Evolutionary conservation across 2,113 vertebrate genomes (phyloP).

Genomic region (Tenrec ecaudatus): DNA sequence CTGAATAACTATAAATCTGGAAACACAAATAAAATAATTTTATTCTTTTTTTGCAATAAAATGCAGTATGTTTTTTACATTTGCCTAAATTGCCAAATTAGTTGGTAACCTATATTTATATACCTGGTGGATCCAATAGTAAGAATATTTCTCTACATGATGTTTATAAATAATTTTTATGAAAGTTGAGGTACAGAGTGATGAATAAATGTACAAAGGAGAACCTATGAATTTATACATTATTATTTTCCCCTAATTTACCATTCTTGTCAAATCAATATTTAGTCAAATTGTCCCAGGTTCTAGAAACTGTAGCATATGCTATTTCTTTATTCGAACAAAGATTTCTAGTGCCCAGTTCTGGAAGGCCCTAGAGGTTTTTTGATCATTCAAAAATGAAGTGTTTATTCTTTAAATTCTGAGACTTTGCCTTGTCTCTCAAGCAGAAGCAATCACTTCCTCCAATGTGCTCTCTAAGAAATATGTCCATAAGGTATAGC

Average conservation of each 20-base stretch:
- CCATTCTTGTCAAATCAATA: neutral
- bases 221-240: neutral
- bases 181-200: neutral
- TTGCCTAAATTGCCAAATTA: neutral
- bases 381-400: too few relatives aligned
- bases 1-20: neutral
- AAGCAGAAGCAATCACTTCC: neutral
- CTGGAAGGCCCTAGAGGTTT: too few relatives aligned
- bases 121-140: neutral
- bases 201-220: neutral
- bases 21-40: conserved; percentile 36
- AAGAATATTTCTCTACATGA: neutral
- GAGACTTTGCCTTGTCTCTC: neutral
- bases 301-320: neutral
- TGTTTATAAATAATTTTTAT: conserved; percentile 15
- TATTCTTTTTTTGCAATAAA: neutral
- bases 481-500: neutral
- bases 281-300: neutral
- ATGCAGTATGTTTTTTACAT: neutral
- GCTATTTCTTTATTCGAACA: neutral
- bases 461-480: neutral
- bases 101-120: neutral
- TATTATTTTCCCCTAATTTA: conserved; percentile 11
- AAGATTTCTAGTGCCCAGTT: neutral
- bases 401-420: conserved; percentile 16